Percentiles rank a stretch among this genome's conserved stretches.
Evolutionary conservation across 1,140 invertebrate genomes (phyloP).

Genomic region (Adelges cooleyi): DNA sequence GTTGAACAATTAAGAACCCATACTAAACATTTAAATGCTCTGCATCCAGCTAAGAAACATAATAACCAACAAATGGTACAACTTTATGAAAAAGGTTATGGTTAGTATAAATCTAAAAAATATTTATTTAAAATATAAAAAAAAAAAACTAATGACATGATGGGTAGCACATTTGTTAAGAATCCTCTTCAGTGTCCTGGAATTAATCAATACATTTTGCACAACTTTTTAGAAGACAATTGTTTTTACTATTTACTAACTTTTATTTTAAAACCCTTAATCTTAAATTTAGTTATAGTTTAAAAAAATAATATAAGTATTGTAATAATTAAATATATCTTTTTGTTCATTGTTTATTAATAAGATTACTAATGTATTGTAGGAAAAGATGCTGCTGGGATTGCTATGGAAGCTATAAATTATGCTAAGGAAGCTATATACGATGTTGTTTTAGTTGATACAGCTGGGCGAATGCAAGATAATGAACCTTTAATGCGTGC

Average conservation of each 20-base stretch:
- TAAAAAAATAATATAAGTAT: not conserved
- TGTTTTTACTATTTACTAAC: too few relatives aligned
- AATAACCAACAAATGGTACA: conserved; percentile 69
- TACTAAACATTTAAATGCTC: conserved; percentile 80
- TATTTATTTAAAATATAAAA: too few relatives aligned
- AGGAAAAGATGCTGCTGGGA: conserved; percentile 95
- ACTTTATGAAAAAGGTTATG: conserved; percentile 95
- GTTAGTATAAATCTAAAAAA: too few relatives aligned
- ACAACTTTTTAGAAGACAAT: too few relatives aligned
- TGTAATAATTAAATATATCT: not conserved
- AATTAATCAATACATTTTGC: too few relatives aligned
- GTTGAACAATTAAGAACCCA: conserved; percentile 97
- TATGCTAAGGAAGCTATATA: conserved; percentile 67
- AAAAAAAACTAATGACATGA: too few relatives aligned
- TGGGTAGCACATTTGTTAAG: too few relatives aligned
- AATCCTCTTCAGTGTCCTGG: too few relatives aligned
- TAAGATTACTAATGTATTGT: too few relatives aligned
- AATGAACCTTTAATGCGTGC: conserved; percentile 98
- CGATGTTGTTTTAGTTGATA: conserved; percentile 93
- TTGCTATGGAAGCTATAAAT: conserved; percentile 93
- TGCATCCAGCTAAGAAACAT: conserved; percentile 72
- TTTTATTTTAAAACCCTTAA: too few relatives aligned
- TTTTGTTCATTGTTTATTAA: conserved; percentile 9
- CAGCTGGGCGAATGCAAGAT: conserved; percentile 98
- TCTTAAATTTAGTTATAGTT: too few relatives aligned